Conservation (phyloP, 2,113 vertebrate genomes). For the Cinclus mexicanus region DNA sequence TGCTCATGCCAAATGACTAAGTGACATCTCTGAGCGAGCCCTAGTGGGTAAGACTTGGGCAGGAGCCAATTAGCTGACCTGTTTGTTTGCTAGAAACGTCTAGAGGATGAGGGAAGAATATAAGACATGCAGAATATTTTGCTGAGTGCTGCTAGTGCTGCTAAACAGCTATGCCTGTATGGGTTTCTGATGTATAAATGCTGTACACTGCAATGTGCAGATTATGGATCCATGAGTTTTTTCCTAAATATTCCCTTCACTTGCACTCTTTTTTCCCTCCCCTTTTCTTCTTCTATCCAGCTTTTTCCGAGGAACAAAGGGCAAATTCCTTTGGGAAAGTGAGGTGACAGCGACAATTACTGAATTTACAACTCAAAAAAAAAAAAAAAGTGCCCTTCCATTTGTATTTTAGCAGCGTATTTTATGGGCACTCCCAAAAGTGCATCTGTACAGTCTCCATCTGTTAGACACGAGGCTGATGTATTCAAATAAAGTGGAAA, state of each 20-base stretch:
- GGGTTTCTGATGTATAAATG: background rate
- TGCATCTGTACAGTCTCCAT: conserved; percentile 67
- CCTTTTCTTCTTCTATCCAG: conserved; percentile 19
- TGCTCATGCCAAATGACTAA: conserved; percentile 42
- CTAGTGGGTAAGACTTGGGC: conserved; percentile 37
- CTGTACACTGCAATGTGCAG: background rate
- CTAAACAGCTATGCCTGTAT: background rate
- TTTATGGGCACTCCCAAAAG: conserved; percentile 42
- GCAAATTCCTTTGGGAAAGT: conserved; percentile 45
- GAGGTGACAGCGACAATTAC: conserved; percentile 46
- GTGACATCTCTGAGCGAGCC: conserved; percentile 43
- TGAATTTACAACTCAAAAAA: conserved; percentile 42
- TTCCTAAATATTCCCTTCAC: conserved; percentile 16
- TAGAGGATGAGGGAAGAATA: background rate
- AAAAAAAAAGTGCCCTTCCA: background rate
- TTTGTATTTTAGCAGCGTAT: conserved; percentile 50
- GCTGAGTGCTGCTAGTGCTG: background rate
- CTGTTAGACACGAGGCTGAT: conserved; percentile 50
- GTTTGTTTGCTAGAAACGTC: conserved; percentile 26
- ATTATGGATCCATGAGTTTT: background rate
- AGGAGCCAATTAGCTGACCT: conserved; percentile 36
- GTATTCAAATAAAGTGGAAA: conserved; percentile 63
- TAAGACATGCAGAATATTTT: background rate
- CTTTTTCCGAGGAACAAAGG: conserved; percentile 65
- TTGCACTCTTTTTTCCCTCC: background rate